Base-by-base conservation (phyloP, 2,113 vertebrate genomes). In the Thalassoma bifasciatum region DNA sequence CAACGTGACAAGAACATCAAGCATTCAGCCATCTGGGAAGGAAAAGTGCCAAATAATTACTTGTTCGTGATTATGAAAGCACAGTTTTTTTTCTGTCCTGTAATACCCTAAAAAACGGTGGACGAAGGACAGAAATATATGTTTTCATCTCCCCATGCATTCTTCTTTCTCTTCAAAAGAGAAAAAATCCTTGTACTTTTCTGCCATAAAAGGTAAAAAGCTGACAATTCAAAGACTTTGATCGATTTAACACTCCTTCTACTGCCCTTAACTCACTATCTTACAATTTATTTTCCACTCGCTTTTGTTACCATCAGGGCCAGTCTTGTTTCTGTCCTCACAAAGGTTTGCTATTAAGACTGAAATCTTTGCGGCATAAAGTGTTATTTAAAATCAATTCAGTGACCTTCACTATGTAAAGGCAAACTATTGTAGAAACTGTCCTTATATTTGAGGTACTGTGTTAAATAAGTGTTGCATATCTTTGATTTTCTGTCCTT, bases 1-100 rank as follows among this genome's bases (percentile, higher is more conserved):
- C 85, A 91, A 93, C 91, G 92, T 94, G 92, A 94, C 90, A 89
- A 88, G 93, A 94, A 91, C 90, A 90, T 91, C 90, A 94, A 94
- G 89, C 87, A 72, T 89, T 73, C 4, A 81, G 84, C 91, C 92
- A 92, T 93, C 90, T 91, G 92, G 82, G 91, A 70, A 79, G 79
- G 85, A 90, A 78, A 79, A 87, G 56, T 86, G 83, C 84, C 86
- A 92, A 93, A 89, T 89, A 88, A 93, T 76, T 79, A 86, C 88
- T 89, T 81, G 82, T 92, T 79, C 38, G 91, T 86, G 81, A 90
- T 86, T 90, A 85, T 87, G 58, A 76, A 83, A 71, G 68, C 65
- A 71, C 81, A 74, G 82, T 88, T 78, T 87, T 75, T 87, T 75
- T 82, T 81, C 70, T 75, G 63, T 78, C 69, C 82, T 81, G 86